Conservation (phyloP, 2,113 vertebrate genomes). For the Tupaia chinensis region DNA sequence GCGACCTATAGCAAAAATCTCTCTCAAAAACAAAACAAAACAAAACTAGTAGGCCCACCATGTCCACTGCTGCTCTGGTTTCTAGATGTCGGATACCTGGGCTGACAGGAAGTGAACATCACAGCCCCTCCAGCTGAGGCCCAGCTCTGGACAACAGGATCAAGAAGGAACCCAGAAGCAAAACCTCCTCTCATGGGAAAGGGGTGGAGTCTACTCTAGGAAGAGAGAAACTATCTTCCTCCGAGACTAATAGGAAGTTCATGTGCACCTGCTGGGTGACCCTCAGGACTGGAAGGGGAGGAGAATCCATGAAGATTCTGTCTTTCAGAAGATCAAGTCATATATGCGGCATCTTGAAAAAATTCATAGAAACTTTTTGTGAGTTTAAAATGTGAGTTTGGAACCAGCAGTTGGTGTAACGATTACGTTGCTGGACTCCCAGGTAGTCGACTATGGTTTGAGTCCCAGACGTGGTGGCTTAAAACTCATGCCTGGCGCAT, state of each 20-base stretch:
- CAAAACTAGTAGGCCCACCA: neutral
- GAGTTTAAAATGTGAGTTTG: too few relatives aligned
- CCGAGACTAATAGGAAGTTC: conserved; percentile 24
- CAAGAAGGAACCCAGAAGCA: conserved; percentile 67
- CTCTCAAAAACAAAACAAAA: too few relatives aligned
- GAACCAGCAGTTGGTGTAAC: too few relatives aligned
- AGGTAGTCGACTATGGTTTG: too few relatives aligned
- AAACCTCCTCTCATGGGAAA: conserved; percentile 12
- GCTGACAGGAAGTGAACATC: conserved; percentile 21
- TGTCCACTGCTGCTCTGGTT: neutral
- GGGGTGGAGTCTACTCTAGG: conserved; percentile 47
- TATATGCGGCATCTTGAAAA: fast-evolving
- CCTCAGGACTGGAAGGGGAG: neutral
- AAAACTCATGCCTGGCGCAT: too few relatives aligned
- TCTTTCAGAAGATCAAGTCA: neutral
- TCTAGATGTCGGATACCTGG: neutral
- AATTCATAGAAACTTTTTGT: too few relatives aligned
- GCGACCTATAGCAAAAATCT: too few relatives aligned
- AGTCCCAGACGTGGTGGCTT: too few relatives aligned
- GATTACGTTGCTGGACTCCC: too few relatives aligned
- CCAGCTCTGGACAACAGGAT: conserved; percentile 47
- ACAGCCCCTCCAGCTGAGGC: neutral
- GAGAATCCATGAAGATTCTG: neutral
- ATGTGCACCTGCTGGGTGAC: fast-evolving
- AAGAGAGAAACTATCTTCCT: neutral